Conservation (phyloP, 2,888 invertebrate species). For the Ochropacha duplaris region DNA sequence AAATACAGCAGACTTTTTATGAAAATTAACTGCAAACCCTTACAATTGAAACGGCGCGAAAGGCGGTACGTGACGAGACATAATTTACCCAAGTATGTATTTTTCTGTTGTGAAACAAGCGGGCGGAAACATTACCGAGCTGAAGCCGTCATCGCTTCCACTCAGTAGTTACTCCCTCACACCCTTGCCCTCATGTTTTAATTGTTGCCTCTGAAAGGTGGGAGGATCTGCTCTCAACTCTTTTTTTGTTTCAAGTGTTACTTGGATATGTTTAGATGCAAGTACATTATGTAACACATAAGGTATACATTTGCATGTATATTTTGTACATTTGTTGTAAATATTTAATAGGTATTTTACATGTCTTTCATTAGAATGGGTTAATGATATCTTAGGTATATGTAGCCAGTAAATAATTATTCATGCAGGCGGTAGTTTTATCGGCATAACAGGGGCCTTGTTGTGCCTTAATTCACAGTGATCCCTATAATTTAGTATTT, state of each 20-base stretch:
- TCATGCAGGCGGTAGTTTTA: too few relatives aligned
- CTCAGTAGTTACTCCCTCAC: slow-evolving; percentile 71
- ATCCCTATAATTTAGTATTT: too few relatives aligned
- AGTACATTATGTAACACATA: slow-evolving; percentile 14
- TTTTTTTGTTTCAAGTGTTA: slow-evolving; percentile 63
- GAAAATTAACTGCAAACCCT: slow-evolving; percentile 15
- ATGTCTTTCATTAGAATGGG: slow-evolving; percentile 9
- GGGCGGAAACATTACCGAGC: slow-evolving; percentile 37
- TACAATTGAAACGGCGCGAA: slow-evolving; percentile 16
- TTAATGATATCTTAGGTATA: slow-evolving; percentile 1
- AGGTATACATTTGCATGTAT: too few relatives aligned
- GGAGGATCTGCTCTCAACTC: slow-evolving; percentile 73
- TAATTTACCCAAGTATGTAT: slow-evolving; percentile 67
- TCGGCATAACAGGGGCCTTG: too few relatives aligned
- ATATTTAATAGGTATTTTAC: too few relatives aligned
- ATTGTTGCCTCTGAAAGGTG: slow-evolving; percentile 78
- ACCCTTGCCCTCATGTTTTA: slow-evolving; percentile 71
- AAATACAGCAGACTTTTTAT: slow-evolving; percentile 1
- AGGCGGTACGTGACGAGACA: slow-evolving; percentile 54
- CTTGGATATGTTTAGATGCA: slow-evolving; percentile 38
- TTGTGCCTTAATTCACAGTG: too few relatives aligned
- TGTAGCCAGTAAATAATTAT: not conserved
- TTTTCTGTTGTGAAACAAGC: slow-evolving; percentile 56
- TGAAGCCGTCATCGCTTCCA: slow-evolving; percentile 62
- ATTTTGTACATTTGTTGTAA: too few relatives aligned